These are phyloP conservation scores for Leucopsar rothschildi DNA, from an alignment of 2,113 vertebrate species.

Conservation along the genomic window DNA sequence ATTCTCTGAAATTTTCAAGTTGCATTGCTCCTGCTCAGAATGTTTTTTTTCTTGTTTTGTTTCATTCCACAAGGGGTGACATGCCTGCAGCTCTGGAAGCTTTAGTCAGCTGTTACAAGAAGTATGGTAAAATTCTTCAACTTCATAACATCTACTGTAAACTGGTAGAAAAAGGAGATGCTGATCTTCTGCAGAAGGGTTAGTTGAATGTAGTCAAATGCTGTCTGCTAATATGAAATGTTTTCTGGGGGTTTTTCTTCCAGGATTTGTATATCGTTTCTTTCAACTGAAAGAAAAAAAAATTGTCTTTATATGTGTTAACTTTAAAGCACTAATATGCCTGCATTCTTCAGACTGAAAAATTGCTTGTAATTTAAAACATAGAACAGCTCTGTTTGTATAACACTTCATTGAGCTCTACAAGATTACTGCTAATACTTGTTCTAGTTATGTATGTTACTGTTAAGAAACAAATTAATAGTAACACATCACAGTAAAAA, in stretches of 20 bases:
- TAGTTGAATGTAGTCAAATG: background rate
- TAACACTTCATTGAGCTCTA: background rate
- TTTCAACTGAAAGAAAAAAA: background rate
- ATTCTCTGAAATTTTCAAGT: background rate
- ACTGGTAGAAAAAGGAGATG: slow-evolving; percentile 87
- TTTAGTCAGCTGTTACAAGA: slow-evolving; percentile 72
- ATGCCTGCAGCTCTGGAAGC: slow-evolving; percentile 79
- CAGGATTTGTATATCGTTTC: background rate
- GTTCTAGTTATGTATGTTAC: background rate
- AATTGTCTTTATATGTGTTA: background rate
- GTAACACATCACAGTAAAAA: background rate
- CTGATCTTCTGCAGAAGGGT: slow-evolving; percentile 91
- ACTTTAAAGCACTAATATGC: background rate
- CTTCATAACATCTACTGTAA: slow-evolving; percentile 83
- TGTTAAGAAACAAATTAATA: background rate
- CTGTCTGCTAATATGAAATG: background rate
- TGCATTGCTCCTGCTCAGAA: background rate
- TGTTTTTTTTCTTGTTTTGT: slow-evolving; percentile 39
- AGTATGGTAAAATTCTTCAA: slow-evolving; percentile 78
- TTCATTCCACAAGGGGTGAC: slow-evolving; percentile 76
- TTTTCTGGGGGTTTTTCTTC: background rate
- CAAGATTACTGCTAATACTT: background rate
- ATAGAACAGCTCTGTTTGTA: background rate
- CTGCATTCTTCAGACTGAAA: background rate
- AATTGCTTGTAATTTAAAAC: background rate